phyloP scores from a whole-genome alignment of 2,888 invertebrate species.

The Mythimna lalbum region DNA sequence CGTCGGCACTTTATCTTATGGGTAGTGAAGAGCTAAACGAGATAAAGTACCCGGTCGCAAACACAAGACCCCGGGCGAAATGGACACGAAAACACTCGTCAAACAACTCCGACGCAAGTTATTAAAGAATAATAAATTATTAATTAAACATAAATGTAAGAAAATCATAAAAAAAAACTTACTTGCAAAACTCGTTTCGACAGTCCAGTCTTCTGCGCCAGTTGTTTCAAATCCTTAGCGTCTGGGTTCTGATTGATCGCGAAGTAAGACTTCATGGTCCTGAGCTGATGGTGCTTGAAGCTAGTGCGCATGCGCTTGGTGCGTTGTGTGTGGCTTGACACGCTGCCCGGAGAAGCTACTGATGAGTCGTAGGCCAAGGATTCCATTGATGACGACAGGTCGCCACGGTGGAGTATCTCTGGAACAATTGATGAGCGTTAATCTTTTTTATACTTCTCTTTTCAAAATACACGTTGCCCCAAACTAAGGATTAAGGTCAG shows the following conservation, averaged over 20 bases:
- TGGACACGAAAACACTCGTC: too few species aligned
- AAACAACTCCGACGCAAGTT: too few species aligned
- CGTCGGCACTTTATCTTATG: too few species aligned
- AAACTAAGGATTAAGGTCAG: too few species aligned
- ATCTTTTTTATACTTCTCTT: too few species aligned
- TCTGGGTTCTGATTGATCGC: conserved; percentile 99
- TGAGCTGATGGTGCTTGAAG: conserved; percentile 99
- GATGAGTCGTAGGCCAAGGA: conserved; percentile 94
- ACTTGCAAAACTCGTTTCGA: conserved; percentile 99
- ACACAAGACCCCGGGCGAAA: too few species aligned
- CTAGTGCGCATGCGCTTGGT: conserved; percentile 99
- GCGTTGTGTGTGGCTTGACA: conserved; percentile 91
- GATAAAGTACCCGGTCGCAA: too few species aligned
- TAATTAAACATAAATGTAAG: too few species aligned
- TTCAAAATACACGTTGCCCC: too few species aligned
- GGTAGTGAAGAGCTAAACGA: too few species aligned
- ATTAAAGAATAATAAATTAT: too few species aligned
- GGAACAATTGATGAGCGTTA: conserved; percentile 72
- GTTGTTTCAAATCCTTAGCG: conserved; percentile 99
- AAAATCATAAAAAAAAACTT: conserved; percentile 42
- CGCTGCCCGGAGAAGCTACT: conserved; percentile 93
- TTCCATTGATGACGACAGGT: conserved; percentile 94
- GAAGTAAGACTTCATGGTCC: conserved; percentile 99
- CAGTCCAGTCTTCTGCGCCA: conserved; percentile 99
- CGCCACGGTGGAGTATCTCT: conserved; percentile 94